Percentiles rank a stretch among this genome's conserved stretches.
Evolutionary conservation across 2,113 vertebrate genomes (phyloP).

Genomic region (Mirounga angustirostris): DNA sequence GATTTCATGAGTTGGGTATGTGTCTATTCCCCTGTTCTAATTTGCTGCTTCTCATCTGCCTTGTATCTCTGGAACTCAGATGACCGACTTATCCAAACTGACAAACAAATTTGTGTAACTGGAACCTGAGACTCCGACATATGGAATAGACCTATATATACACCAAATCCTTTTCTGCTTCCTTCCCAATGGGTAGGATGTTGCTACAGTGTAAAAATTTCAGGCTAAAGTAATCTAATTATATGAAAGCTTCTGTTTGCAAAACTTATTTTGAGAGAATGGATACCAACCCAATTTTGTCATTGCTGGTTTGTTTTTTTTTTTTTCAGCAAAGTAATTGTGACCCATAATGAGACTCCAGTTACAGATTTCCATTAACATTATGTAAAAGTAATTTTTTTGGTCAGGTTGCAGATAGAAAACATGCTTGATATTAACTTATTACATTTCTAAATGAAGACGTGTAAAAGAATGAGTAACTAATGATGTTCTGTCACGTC

Average conservation of each 20-base stretch:
- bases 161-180: background rate
- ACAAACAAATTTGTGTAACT: conserved; percentile 13
- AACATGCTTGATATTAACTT: conserved; percentile 48
- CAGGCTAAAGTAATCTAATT: conserved; percentile 1
- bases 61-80: conserved; percentile 18
- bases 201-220: background rate
- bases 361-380: conserved; percentile 51
- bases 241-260: background rate
- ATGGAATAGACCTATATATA: background rate
- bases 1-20: background rate
- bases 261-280: conserved; percentile 70
- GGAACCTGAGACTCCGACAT: background rate
- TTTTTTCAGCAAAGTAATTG: conserved; percentile 60
- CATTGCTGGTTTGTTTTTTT: background rate
- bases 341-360: conserved; percentile 2
- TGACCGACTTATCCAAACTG: background rate
- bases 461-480: conserved; percentile 27
- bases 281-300: conserved; percentile 48
- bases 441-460: conserved; percentile 53
- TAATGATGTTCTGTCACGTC: background rate
- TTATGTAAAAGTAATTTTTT: conserved; percentile 37
- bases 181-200: background rate
- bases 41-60: conserved; percentile 2
- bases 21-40: background rate
- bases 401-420: conserved; percentile 49